Percentiles rank a stretch among this genome's conserved stretches.
These are phyloP conservation scores for Scaptomyza caliginosa DNA, from an alignment of 2,888 invertebrate genomes.

Conservation along the genomic window DNA sequence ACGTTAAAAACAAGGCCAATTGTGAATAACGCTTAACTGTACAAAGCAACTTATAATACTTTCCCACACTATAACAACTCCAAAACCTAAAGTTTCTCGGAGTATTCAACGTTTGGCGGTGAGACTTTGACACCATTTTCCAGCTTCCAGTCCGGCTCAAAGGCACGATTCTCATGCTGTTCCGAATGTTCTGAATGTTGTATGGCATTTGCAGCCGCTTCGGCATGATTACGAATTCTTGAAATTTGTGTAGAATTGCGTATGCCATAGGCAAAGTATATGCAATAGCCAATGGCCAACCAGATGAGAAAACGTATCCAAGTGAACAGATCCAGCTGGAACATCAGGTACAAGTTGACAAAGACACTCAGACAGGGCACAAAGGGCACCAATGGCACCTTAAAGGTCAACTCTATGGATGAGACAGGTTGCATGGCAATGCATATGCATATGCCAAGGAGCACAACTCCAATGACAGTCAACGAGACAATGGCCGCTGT, in stretches of 20 bases:
- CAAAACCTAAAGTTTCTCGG: conserved; percentile 57
- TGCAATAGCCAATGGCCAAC: conserved; percentile 92
- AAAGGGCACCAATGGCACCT: conserved; percentile 93
- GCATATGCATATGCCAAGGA: conserved; percentile 86
- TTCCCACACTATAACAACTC: background rate
- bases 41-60: conserved; percentile 56
- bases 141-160: conserved; percentile 79
- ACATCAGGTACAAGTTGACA: conserved; percentile 95
- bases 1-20: background rate
- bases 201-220: conserved; percentile 54
- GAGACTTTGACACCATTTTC: conserved; percentile 62
- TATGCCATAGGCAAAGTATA: conserved; percentile 95
- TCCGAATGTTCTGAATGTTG: conserved; percentile 27
- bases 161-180: conserved; percentile 74
- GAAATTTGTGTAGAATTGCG: conserved; percentile 88
- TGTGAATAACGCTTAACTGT: background rate
- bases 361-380: conserved; percentile 93
- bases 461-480: conserved; percentile 84
- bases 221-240: conserved; percentile 80
- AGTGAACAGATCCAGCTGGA: conserved; percentile 92
- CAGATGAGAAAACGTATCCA: conserved; percentile 95
- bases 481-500: conserved; percentile 84
- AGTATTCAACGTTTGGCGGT: conserved; percentile 41
- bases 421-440: conserved; percentile 90
- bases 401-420: conserved; percentile 87